Conservation (phyloP, 2,888 invertebrate genomes). For the Drosophila paranaensis region DNA sequence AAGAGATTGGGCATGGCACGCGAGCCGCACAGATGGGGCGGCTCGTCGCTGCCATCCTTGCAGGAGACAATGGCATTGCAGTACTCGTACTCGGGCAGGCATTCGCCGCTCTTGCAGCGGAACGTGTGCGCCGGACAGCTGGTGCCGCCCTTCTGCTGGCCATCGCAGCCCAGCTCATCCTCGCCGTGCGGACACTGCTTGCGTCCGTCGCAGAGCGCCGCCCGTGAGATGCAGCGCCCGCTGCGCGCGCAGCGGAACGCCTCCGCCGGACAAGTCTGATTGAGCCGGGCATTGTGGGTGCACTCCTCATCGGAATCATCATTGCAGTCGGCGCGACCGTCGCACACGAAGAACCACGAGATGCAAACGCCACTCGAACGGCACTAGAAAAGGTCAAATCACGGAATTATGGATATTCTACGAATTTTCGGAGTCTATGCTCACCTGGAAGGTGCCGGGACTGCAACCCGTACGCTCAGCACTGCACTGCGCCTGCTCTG, state of each 20-base stretch:
- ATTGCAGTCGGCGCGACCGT: constrained; percentile 91
- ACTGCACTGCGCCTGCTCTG: constrained; percentile 87
- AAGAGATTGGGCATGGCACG: constrained; percentile 85
- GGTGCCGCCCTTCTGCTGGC: constrained; percentile 85
- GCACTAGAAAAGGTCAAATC: constrained; percentile 87
- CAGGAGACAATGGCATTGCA: constrained; percentile 95
- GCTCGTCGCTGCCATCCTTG: constrained; percentile 95
- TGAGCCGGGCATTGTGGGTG: constrained; percentile 85
- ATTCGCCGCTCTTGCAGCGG: constrained; percentile 93
- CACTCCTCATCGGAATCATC: constrained; percentile 96
- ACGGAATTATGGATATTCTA: background rate
- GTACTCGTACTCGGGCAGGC: constrained; percentile 95
- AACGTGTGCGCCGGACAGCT: constrained; percentile 92
- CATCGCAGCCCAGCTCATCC: constrained; percentile 89
- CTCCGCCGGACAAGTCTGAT: constrained; percentile 88
- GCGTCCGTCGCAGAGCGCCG: constrained; percentile 92
- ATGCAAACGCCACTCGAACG: constrained; percentile 93
- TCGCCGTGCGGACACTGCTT: constrained; percentile 91
- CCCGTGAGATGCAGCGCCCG: constrained; percentile 91
- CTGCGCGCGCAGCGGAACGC: constrained; percentile 89
- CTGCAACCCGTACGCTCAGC: constrained; percentile 92
- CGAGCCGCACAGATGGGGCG: constrained; percentile 89
- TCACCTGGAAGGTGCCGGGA: constrained; percentile 91
- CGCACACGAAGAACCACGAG: constrained; percentile 97
- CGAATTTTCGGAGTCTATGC: constrained; percentile 9